Evolutionary conservation across 53 echinoderm and acorn worm genomes (phyloP), one percentile per base, ranked within the genome.

Genomic region (Echinometra lucunter): DNA sequence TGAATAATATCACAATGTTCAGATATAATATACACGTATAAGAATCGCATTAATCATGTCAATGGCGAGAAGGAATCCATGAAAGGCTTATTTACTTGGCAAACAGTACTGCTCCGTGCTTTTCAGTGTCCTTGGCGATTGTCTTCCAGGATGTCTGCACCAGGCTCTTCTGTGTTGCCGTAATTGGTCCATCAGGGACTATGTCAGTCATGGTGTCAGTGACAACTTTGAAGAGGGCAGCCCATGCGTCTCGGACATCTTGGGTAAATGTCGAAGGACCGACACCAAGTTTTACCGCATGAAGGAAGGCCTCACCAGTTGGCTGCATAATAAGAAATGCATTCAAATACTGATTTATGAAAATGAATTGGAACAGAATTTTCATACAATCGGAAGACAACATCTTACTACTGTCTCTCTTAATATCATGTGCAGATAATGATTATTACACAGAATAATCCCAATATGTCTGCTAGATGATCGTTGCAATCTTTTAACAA

Each of bases 231-330:
- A 75, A 92, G 78, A 92, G 35, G 18, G 32, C 93, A 18, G 49
- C 18, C 93, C 93, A 92, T 34, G 93, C 93, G 28, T 74, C 80
- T 75, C 70, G 70, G 17, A 92, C 45, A 44, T 92, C 93, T 2
- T 87, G 18, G 49, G 95, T 95, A 74, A 96, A 96, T 4, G 72
- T 56, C 19, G 95, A 69, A 15, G 58, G 32, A 44, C 95, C 95
- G 18, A 92, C 28, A 15, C 91, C 92, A 27, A 92, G 57, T 45
- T 45, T 63, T 34, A 95, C 40, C 3, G 95, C 95, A 60, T 82
- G 74, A 40, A 95, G 35, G 63, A 95, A 85, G 7, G 95, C 95
- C 10, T 95, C 95, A 37, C 95, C 95, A 35, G 91, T 91, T 42
- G 95, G 90, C 95, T 95, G 81, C 3, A 47, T n/a, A 37, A 37